Percentiles rank a stretch among this genome's conserved stretches.
These are phyloP conservation scores for Caenorhabditis sp. DNA, from an alignment of 2,888 invertebrate species.

Conservation along the genomic window DNA sequence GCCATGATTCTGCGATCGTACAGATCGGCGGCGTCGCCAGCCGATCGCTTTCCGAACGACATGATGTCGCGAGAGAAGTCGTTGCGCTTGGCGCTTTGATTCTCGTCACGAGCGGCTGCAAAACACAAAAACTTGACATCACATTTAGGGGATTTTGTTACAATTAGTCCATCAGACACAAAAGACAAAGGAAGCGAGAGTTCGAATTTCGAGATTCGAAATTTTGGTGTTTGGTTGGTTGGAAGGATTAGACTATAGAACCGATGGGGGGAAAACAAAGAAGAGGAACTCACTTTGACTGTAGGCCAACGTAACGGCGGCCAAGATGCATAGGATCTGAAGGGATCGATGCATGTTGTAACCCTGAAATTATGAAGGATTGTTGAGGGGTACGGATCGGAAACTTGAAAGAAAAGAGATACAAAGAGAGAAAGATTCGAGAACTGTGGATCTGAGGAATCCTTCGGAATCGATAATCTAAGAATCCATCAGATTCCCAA, in stretches of 20 bases:
- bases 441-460: no score
- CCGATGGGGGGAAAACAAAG: neutral
- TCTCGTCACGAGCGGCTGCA: constrained; percentile 41
- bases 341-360: constrained; percentile 57
- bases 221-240: constrained; percentile 30
- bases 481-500: no score
- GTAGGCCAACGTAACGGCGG: constrained; percentile 48
- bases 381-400: neutral
- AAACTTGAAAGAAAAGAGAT: neutral
- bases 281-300: constrained; percentile 53
- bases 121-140: constrained; percentile 25
- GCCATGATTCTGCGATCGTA: constrained; percentile 63
- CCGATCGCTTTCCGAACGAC: constrained; percentile 71
- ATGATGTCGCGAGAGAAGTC: constrained; percentile 69
- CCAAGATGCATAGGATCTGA: constrained; percentile 58
- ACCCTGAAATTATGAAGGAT: constrained; percentile 40
- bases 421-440: neutral
- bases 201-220: constrained; percentile 28
- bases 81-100: constrained; percentile 47
- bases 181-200: neutral
- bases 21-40: constrained; percentile 38
- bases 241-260: neutral
- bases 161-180: constrained; percentile 10
- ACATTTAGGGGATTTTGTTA: constrained; percentile 19
- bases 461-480: no score